Conservation (phyloP, 2,113 vertebrate species). For the Apus apus region DNA sequence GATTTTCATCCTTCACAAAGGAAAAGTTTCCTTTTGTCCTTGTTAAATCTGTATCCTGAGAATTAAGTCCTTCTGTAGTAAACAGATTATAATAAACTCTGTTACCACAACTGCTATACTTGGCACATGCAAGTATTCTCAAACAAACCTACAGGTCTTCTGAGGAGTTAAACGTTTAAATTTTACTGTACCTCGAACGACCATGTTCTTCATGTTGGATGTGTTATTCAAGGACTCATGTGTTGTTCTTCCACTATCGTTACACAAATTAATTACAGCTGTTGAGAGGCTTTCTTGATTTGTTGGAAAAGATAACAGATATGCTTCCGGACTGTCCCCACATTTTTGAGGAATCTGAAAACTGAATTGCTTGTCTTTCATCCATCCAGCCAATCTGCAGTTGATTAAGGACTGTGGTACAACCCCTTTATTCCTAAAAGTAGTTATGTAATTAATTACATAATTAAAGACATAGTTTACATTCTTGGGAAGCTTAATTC, state of each 20-base stretch:
- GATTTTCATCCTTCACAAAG: neutral
- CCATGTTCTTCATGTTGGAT: neutral
- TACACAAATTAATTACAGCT: neutral
- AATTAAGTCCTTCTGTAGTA: neutral
- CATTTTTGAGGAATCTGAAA: slow-evolving; percentile 28
- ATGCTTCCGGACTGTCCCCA: neutral
- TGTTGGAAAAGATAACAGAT: neutral
- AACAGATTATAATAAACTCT: neutral
- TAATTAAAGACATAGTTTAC: neutral
- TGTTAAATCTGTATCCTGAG: neutral
- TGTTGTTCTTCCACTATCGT: neutral
- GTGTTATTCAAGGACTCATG: neutral
- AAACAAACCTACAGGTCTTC: neutral
- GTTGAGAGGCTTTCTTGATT: neutral
- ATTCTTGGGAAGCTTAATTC: neutral
- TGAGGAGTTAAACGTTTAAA: neutral
- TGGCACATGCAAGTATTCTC: neutral
- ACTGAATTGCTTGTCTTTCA: slow-evolving; percentile 86
- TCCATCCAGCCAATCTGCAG: slow-evolving; percentile 90
- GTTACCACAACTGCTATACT: neutral
- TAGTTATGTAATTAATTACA: neutral
- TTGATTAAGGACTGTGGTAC: slow-evolving; percentile 78
- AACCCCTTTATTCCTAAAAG: slow-evolving; percentile 86
- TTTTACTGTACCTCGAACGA: slow-evolving; percentile 49
- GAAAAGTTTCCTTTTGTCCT: neutral